Base-by-base conservation (phyloP, 2,113 vertebrate species). In the Xerus inauris region DNA sequence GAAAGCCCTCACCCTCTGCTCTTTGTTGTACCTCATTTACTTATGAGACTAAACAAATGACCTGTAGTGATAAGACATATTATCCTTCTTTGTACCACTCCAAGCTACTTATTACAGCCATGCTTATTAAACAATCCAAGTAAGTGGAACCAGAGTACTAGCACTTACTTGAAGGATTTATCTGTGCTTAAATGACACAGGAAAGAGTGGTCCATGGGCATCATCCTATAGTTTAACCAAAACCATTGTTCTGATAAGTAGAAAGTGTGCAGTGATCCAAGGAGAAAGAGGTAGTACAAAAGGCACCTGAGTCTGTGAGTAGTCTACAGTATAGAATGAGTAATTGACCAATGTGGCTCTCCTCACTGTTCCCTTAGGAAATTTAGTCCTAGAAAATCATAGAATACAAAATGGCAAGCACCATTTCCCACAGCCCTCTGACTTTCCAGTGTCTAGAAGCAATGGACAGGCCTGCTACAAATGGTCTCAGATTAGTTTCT, bases 361-460 rank as follows among this genome's bases (percentile, higher is more conserved):
- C 80, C 72, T 89, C 49, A 87, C 49, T 64, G 16, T 49, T 95
- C 80, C 51, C 8, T 54, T 72, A 12, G 67, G 65, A 87, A 96
- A 92, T 65, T 51, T 47, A 87, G 80, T 80, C 71, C 84, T 94
- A 85, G 90, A 93, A 79, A 91, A 89, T 30, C 40, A 14, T 59
- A 57, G n/a, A 86, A 85, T 35, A 82, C 54, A 79, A 95, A 65
- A 77, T 20, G 28, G 67, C n/a, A 85, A 4, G 16, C 6, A 64
- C 28, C 57, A 32, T 40, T 67, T 59, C 49, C 42, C 42, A 87
- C 1, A 87, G 57, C 35, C n/a, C 16, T 95, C 59, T 49, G n/a
- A 83, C 35, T 82, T 89, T 49, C 42, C 42, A 54, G 16, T 42
- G 57, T 73, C 75, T 32, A 73, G n/a, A 67, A 79, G 47, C 22